Percentiles rank a stretch among this genome's conserved stretches.
Evolutionary conservation across 2,888 invertebrate species (phyloP).

Genomic region (Noctua comes): DNA sequence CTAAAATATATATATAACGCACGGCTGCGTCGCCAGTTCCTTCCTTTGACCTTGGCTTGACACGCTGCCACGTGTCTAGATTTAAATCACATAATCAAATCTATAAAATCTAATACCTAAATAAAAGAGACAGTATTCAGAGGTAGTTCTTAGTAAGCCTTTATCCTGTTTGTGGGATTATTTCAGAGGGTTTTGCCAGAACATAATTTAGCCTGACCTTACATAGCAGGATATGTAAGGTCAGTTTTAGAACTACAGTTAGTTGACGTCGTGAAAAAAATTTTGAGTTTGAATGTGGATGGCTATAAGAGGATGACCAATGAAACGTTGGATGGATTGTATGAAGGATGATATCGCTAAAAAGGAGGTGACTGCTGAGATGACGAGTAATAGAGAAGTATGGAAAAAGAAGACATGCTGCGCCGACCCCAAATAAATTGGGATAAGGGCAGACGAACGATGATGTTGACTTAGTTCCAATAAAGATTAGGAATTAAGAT

Average conservation of each 20-base stretch:
- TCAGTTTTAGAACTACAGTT: neutral
- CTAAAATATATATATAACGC: neutral
- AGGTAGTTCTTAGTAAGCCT: neutral
- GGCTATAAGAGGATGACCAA: neutral
- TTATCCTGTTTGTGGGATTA: neutral
- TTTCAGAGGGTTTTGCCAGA: neutral
- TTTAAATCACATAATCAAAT: neutral
- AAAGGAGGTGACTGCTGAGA: neutral
- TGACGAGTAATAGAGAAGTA: neutral
- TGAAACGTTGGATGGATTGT: neutral
- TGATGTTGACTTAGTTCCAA: neutral
- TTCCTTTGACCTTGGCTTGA: too few species aligned
- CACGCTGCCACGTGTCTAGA: too few species aligned
- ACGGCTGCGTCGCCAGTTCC: too few species aligned
- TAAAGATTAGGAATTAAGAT: neutral
- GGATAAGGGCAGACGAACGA: neutral
- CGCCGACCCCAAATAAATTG: neutral
- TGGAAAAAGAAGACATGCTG: neutral
- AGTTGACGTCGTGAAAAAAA: neutral
- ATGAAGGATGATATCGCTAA: neutral
- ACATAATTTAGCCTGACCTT: neutral
- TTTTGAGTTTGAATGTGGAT: neutral
- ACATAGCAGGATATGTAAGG: neutral
- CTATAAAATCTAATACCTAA: neutral
- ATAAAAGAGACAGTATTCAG: neutral